Base-by-base conservation (phyloP, 2,888 invertebrate species). In the Crematogaster levior region DNA sequence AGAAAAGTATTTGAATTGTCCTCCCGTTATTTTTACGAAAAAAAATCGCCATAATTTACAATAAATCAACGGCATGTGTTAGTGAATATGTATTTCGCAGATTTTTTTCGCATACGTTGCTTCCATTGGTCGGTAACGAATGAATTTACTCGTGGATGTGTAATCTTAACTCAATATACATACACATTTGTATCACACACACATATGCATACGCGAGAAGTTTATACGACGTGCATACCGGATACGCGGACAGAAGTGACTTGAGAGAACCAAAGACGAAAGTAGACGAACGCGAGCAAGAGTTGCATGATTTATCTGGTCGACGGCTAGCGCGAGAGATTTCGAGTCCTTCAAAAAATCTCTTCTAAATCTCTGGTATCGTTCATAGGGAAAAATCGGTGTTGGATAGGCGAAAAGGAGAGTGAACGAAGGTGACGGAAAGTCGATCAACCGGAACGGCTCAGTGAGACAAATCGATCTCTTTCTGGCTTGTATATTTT, bases 61-160 rank as follows among this genome's bases (percentile, higher is more conserved):
- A 91, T 91, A 91, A 91, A 63, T 63, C 15, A 61, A 40, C 15
- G 34, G 12, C 10, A 21, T 6, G 21, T 61, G 21, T 91, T 90
- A 91, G 90, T 89, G 88, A 88, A 89, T 90, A 90, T 81, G 56
- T 68, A 81, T 70, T 74, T 84, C 84, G 82, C 81, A 84, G 70
- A 79, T 83, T 60, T n/a, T n/a, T n/a, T 85, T 89, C 83, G 60
- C 87, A 81, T 85, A 84, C 77, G 85, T 86, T 87, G 86, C 86
- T 79, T 84, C 63, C 73, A 83, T 82, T 83, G 82, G 85, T 74
- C 77, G 83, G 60, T 40, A 65, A 48, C 58, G 34, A 61, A 82
- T 77, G 34, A n/a, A n/a, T n/a, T 6, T 34, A 75, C 63, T 77
- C 74, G 84, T 27, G 74, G 30, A 60, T 43, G 46, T 24, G 21